These are phyloP conservation scores for Desoria tigrina DNA, from an alignment of 2,888 invertebrate genomes.

Conservation along the genomic window DNA sequence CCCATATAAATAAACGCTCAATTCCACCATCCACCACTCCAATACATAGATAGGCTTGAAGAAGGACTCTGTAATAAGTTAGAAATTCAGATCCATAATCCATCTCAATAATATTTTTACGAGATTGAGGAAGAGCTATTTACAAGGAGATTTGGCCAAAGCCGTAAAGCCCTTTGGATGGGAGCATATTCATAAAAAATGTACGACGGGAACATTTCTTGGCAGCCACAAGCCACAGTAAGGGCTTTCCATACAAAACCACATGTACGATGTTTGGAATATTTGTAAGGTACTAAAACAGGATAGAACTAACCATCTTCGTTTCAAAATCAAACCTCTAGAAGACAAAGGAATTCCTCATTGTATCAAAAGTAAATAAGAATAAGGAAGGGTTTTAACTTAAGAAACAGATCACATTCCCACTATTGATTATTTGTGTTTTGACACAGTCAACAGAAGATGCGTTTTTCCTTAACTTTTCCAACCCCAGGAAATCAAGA, in stretches of 20 bases:
- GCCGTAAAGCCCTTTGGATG: slow-evolving; percentile 17
- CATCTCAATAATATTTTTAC: slow-evolving; percentile 20
- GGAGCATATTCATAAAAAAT: slow-evolving; percentile 24
- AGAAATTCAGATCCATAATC: slow-evolving; percentile 6
- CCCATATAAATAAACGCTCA: too few relatives aligned
- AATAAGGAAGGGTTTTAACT: slow-evolving; percentile 2
- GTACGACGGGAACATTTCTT: slow-evolving; percentile 9
- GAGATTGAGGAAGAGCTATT: slow-evolving; percentile 20
- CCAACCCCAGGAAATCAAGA: background rate
- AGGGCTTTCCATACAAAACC: background rate
- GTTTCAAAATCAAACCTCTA: too few relatives aligned
- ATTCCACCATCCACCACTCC: too few relatives aligned
- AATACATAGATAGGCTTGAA: too few relatives aligned
- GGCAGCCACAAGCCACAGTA: slow-evolving; percentile 11
- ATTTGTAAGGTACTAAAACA: too few relatives aligned
- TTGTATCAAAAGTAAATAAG: background rate
- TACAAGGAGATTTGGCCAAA: slow-evolving; percentile 20
- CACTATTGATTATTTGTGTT: slow-evolving; percentile 22
- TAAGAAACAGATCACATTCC: slow-evolving; percentile 20
- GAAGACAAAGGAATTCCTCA: too few relatives aligned
- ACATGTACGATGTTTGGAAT: background rate
- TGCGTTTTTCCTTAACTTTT: background rate
- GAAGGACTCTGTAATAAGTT: too few relatives aligned
- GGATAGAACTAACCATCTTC: too few relatives aligned
- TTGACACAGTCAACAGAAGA: slow-evolving; percentile 20